A percentile compares a stretch with the other conserved stretches of the same genome.
phyloP scores from a whole-genome alignment of 2,888 invertebrate species.

The Helobdella robusta region DNA sequence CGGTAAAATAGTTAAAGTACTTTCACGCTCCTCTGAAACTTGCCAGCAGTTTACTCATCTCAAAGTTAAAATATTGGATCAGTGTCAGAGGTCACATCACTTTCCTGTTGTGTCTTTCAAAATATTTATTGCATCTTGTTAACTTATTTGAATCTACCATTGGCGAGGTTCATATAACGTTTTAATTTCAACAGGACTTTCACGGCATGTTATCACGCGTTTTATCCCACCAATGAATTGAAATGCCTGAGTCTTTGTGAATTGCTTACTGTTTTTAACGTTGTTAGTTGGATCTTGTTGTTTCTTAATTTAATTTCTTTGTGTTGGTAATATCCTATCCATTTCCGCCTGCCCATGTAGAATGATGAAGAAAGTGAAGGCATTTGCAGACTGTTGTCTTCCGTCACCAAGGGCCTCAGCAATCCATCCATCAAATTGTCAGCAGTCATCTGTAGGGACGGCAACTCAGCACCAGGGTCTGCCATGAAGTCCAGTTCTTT shows the following conservation, averaged over 20 bases:
- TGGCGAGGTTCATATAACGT: conserved; percentile 56
- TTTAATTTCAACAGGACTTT: conserved; percentile 64
- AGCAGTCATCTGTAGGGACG: conserved; percentile 58
- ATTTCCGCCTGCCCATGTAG: neutral
- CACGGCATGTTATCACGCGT: conserved; percentile 83
- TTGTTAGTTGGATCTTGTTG: conserved; percentile 36
- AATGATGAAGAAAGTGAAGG: conserved; percentile 40
- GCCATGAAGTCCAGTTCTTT: neutral
- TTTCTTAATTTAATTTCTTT: neutral
- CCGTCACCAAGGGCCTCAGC: conserved; percentile 75
- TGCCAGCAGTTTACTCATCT: conserved; percentile 2
- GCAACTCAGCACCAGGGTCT: conserved; percentile 47
- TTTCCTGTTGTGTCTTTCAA: no score
- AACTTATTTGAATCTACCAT: no score
- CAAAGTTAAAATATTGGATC: conserved; percentile 63
- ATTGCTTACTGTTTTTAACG: conserved; percentile 42
- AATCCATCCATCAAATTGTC: conserved; percentile 65
- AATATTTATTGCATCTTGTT: no score
- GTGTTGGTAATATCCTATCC: no score
- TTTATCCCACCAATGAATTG: conserved; percentile 81
- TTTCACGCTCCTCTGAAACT: neutral
- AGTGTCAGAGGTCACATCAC: conserved; percentile 60
- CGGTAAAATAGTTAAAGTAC: conserved; percentile 6
- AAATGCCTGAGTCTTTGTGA: conserved; percentile 88
- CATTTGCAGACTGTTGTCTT: conserved; percentile 61